A percentile compares a stretch with the other conserved stretches of the same genome.
Conservation (phyloP, 1,140 invertebrate genomes). For the Cotesia vestalis region DNA sequence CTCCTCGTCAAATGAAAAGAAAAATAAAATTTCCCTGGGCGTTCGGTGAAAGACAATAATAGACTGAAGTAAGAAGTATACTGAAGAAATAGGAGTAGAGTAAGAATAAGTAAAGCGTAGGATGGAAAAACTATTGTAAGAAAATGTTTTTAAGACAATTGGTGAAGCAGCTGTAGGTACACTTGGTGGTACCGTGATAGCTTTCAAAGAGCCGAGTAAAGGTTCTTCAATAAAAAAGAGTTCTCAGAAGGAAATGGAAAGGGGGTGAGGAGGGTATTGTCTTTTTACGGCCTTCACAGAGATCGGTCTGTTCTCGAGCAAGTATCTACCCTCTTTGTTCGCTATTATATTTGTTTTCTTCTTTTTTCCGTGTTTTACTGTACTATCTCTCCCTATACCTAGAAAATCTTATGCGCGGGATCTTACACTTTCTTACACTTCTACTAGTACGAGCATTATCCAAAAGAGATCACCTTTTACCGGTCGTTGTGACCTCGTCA, state of each 20-base stretch:
- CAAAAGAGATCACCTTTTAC: constrained; percentile 65
- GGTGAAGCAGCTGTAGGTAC: constrained; percentile 19
- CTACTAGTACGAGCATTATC: constrained; percentile 51
- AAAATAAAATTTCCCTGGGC: too few species aligned
- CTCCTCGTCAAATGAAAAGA: too few species aligned
- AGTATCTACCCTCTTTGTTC: constrained; percentile 23
- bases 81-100: neutral
- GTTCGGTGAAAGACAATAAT: neutral
- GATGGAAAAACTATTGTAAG: constrained; percentile 7
- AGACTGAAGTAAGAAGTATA: constrained; percentile 42
- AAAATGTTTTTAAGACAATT: constrained; percentile 24
- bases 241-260: constrained; percentile 33
- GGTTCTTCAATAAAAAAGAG: constrained; percentile 24
- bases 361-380: too few species aligned
- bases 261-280: constrained; percentile 57
- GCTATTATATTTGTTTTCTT: constrained; percentile 31
- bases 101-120: neutral
- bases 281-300: constrained; percentile 59
- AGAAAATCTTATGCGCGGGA: constrained; percentile 34
- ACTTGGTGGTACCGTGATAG: constrained; percentile 29
- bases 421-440: constrained; percentile 43
- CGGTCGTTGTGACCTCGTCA: constrained; percentile 67
- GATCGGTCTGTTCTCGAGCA: constrained; percentile 31
- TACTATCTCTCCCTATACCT: constrained; percentile 35
- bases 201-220: constrained; percentile 18